Base-by-base conservation (phyloP, 2,797 vertebrate species). In the Arrhamphus sclerolepis region DNA sequence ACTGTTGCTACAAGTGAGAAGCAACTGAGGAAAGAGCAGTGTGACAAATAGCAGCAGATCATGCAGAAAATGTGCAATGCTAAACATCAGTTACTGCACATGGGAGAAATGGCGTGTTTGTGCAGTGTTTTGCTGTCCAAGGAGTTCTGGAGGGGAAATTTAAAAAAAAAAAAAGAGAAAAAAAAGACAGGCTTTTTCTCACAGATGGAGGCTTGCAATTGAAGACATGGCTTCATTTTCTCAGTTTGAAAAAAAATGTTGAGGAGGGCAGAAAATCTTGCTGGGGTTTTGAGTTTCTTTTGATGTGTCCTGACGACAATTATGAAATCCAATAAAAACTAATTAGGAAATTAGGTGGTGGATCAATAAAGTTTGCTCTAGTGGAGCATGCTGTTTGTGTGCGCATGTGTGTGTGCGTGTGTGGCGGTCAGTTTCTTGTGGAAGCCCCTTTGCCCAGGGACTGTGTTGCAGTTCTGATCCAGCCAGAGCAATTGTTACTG, bases 291-390 rank as follows among this genome's bases (percentile, higher is more conserved):
- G 86, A 85, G 82, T 92, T 93, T 92, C 89, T 90, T 89, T 86
- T 90, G 85, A 90, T 89, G 87, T 89, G 89, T 92, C 89, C 83
- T 90, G 90, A 92, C 91, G 91, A 92, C 90, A 87, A 93, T 93
- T 92, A 91, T 92, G 89, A 92, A 93, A 93, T 94, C 90, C 93
- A 92, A 94, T 94, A 92, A 88, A 93, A 93, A 92, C 92, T 94
- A 93, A 94, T 94, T 91, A 92, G 86, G 77, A 92, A 93, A 93
- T 93, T 91, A 93, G 88, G 81, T 72, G 74, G 75, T 63, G 69
- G 85, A 94, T 94, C 93, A 88, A 94, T 94, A 91, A 71, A 70
- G 83, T 88, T 83, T 85, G 89, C 90, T 91, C 86, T 77, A 80
- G 81, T 89, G 87, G 84, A 89, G 86, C 87, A 61, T 81, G 68